Evolutionary conservation across 2,888 invertebrate genomes (phyloP), one percentile per base, ranked within the genome.

Genomic region (Oegoconia quadripuncta): DNA sequence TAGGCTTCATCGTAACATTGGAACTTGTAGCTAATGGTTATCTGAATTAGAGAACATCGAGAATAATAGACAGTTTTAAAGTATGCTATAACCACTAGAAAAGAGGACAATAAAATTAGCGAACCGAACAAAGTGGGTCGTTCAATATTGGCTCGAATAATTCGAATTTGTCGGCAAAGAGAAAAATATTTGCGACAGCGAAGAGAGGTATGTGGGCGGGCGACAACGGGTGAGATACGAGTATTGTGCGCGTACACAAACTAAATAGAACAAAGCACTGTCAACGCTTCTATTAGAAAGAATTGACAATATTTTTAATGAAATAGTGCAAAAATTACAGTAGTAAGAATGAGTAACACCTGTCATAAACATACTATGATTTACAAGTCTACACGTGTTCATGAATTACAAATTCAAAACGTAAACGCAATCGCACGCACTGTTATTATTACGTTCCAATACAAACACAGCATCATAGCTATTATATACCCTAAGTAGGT

Each of bases 131-230:
- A 76, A 72, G 55, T 78, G 55, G 74, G 75, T 72, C 73, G 68
- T 52, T 46, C 44, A 52, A 59, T 59, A 61, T 64, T 57, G 59
- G 61, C 57, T 52, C 53, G 46, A 56, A 61, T 64, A 73, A 75
- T 75, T 68, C 14, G 28, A 22, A 42, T 38, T 38, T 34, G 31
- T 30, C 28, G 20, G 16, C 29, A 15, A 59, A 51, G 61, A 62
- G 60, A 73, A 63, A n/a, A 68, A 65, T 59, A 64, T 63, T 68
- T 47, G 59, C 63, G 72, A 74, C 75, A 71, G 67, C 75, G 75
- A 75, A 61, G 68, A 66, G 55, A 46, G 55, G 57, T 55, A 58
- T 48, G 78, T 77, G 72, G 77, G 76, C 58, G 70, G 58, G 48
- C 52, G 64, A 53, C 52, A 61, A 68, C 60, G 46, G 51, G 49